Evolutionary conservation across 2,888 invertebrate species (phyloP).

Genomic region (Tribolium freemani): DNA sequence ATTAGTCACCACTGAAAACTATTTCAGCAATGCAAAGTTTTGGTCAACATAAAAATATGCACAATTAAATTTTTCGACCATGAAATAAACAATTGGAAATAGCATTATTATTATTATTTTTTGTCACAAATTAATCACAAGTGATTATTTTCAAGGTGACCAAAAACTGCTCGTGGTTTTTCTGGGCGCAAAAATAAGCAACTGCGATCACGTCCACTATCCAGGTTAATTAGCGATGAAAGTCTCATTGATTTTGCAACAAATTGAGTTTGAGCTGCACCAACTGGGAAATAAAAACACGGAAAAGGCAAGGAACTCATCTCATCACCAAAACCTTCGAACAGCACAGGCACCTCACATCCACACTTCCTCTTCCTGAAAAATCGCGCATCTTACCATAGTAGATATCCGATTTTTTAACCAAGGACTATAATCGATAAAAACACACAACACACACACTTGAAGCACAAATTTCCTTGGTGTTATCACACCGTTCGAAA

Average conservation of each 20-base stretch:
- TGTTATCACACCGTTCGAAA: neutral
- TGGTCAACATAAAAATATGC: neutral
- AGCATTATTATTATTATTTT: neutral
- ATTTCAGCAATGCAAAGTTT: too few species aligned
- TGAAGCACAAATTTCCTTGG: neutral
- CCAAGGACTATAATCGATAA: conserved; percentile 20
- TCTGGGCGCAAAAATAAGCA: conserved; percentile 1
- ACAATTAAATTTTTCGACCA: neutral
- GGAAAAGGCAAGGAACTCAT: neutral
- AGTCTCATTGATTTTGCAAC: conserved; percentile 32
- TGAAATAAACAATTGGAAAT: conserved; percentile 25
- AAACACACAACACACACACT: conserved; percentile 19
- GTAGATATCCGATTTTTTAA: conserved; percentile 23
- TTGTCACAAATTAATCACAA: neutral
- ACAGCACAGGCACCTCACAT: neutral
- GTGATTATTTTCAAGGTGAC: neutral
- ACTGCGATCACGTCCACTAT: conserved; percentile 2
- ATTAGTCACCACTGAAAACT: too few species aligned
- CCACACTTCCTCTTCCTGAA: conserved; percentile 24
- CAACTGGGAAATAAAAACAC: too few species aligned
- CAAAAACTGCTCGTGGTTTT: neutral
- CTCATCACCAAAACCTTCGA: conserved; percentile 7
- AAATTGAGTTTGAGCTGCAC: neutral
- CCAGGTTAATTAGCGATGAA: conserved; percentile 29
- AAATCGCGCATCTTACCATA: conserved; percentile 9